Conservation (phyloP, 2,888 invertebrate species). For the Acanthosepion esculentum region DNA sequence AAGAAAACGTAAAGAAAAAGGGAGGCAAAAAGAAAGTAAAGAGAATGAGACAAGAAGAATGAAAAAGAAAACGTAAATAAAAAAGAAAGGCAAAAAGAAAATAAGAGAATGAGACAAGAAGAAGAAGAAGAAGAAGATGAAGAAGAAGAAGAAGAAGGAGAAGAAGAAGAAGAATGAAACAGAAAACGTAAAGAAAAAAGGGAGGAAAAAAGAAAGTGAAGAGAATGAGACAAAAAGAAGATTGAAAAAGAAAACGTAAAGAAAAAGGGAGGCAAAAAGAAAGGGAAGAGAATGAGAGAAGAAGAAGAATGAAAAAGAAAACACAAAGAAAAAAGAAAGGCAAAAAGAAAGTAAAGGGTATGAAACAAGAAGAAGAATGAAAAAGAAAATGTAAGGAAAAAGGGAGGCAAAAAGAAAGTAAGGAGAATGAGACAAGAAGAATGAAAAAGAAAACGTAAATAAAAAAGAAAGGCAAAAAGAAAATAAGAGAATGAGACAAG, state of each 20-base stretch:
- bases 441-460: neutral
- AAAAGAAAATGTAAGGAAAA: neutral
- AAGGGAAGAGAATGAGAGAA: neutral
- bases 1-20: neutral
- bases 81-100: neutral
- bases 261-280: no score
- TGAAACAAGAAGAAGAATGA: neutral
- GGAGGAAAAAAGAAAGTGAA: neutral
- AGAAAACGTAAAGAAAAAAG: no score
- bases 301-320: neutral
- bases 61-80: no score
- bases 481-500: no score
- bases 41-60: neutral
- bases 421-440: neutral
- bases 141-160: neutral
- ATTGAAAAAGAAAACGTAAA: neutral
- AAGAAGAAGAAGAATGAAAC: neutral
- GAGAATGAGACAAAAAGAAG: neutral
- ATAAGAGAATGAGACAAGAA: neutral
- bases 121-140: neutral
- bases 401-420: neutral
- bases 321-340: neutral
- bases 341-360: neutral
- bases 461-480: neutral
- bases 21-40: neutral